Percentiles rank a stretch among this genome's conserved stretches.
Evolutionary conservation across 2,888 invertebrate species (phyloP).

Genomic region (Agrypnus murinus): DNA sequence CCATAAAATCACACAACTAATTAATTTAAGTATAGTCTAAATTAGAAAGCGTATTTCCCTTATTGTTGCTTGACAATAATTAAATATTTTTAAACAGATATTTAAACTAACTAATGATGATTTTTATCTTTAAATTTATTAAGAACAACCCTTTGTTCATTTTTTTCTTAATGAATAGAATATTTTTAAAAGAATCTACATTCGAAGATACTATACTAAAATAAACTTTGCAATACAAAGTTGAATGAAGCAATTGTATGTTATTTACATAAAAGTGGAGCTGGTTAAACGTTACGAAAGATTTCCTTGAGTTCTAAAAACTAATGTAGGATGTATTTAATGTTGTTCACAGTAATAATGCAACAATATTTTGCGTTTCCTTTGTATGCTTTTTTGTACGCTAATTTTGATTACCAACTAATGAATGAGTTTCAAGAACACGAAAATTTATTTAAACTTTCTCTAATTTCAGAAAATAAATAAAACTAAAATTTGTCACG

Average conservation of each 20-base stretch:
- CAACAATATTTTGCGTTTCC: constrained; percentile 19
- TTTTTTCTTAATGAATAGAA: not conserved
- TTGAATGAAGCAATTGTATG: constrained; percentile 7
- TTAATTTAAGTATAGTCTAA: constrained; percentile 3
- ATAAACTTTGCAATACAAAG: constrained; percentile 2
- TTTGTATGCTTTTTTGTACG: constrained; percentile 2
- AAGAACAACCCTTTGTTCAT: not conserved
- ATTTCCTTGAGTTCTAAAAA: constrained; percentile 14
- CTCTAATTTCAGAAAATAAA: not conserved
- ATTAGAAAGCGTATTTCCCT: constrained; percentile 46
- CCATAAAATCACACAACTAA: not conserved
- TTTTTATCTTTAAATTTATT: not conserved
- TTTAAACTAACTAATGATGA: too few relatives aligned
- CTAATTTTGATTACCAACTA: not conserved
- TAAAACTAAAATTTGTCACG: not conserved
- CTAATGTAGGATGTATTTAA: constrained; percentile 14
- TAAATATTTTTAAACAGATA: too few relatives aligned
- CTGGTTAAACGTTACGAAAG: not conserved
- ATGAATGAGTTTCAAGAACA: not conserved
- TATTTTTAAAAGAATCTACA: not conserved
- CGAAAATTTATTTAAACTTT: constrained; percentile 8
- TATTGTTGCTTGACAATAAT: constrained; percentile 8
- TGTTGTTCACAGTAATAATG: constrained; percentile 6
- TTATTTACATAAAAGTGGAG: constrained; percentile 20
- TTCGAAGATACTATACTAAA: not conserved